Evolutionary conservation across 2,797 vertebrate species (phyloP).

Genomic region (Acipenser ruthenus): DNA sequence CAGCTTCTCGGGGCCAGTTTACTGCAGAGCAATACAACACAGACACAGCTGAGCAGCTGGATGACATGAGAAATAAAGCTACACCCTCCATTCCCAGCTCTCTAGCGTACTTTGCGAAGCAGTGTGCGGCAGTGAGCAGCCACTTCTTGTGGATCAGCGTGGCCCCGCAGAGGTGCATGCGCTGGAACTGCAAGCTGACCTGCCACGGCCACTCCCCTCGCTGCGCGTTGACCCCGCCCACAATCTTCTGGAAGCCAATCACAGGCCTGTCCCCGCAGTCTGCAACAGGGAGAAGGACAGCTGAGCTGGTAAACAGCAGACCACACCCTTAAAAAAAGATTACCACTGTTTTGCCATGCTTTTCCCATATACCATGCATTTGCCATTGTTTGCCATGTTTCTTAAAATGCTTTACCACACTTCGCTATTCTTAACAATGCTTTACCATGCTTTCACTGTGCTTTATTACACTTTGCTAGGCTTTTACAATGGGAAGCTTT

Average conservation of each 20-base stretch:
- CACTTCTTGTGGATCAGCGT: constrained; percentile 82
- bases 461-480: too few relatives aligned
- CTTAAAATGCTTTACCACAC: too few relatives aligned
- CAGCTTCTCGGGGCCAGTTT: constrained; percentile 70
- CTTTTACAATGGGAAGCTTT: too few relatives aligned
- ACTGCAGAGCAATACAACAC: constrained; percentile 41
- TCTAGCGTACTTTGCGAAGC: constrained; percentile 72
- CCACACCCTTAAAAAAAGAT: too few relatives aligned
- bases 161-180: constrained; percentile 79
- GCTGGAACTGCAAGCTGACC: constrained; percentile 78
- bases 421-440: too few relatives aligned
- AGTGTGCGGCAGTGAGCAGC: constrained; percentile 88
- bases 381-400: too few relatives aligned
- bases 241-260: constrained; percentile 65
- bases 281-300: constrained; percentile 33
- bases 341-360: too few relatives aligned
- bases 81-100: neutral
- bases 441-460: too few relatives aligned
- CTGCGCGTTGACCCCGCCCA: constrained; percentile 71
- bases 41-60: neutral
- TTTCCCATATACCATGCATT: too few relatives aligned
- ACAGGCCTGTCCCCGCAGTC: constrained; percentile 77
- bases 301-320: too few relatives aligned
- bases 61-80: neutral
- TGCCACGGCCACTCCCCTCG: constrained; percentile 95